Evolutionary conservation across 2,888 invertebrate genomes (phyloP).

Genomic region (Diloba caeruleocephala): DNA sequence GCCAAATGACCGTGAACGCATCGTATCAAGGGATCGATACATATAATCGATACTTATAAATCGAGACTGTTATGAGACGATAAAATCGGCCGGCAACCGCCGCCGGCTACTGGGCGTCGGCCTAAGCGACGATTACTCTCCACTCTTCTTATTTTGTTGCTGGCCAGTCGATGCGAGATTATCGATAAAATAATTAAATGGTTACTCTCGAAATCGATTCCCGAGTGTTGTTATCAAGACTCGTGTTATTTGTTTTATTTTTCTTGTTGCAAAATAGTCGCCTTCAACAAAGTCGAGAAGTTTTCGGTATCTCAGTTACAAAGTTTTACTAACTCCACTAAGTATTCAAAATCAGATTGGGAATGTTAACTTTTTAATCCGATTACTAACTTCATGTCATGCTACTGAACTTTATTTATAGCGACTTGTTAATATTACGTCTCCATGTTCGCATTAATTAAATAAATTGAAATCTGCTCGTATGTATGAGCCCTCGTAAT

Average conservation of each 20-base stretch:
- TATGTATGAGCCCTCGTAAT: conserved; percentile 20
- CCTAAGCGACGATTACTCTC: conserved; percentile 87
- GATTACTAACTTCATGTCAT: conserved; percentile 49
- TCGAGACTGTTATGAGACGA: conserved; percentile 88
- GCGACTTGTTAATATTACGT: conserved; percentile 16
- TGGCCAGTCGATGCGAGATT: conserved; percentile 84
- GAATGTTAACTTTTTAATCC: conserved; percentile 54
- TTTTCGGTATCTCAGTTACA: conserved; percentile 43
- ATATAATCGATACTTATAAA: conserved; percentile 89
- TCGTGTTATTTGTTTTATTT: conserved; percentile 83
- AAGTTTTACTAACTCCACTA: conserved; percentile 41
- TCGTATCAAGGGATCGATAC: conserved; percentile 83
- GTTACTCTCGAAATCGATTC: conserved; percentile 89
- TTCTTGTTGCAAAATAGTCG: conserved; percentile 76
- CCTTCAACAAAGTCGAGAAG: conserved; percentile 37
- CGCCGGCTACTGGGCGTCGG: conserved; percentile 88
- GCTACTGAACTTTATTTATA: conserved; percentile 31
- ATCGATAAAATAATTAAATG: conserved; percentile 90
- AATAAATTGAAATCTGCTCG: conserved; percentile 27
- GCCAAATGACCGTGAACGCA: conserved; percentile 83
- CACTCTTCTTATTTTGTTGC: conserved; percentile 81
- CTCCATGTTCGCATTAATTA: conserved; percentile 25
- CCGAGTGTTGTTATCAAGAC: conserved; percentile 87
- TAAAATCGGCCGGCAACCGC: conserved; percentile 85
- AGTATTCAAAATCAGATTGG: conserved; percentile 46